Evolutionary conservation across 2,888 invertebrate species (phyloP).

Genomic region (Cistogaster globosa): DNA sequence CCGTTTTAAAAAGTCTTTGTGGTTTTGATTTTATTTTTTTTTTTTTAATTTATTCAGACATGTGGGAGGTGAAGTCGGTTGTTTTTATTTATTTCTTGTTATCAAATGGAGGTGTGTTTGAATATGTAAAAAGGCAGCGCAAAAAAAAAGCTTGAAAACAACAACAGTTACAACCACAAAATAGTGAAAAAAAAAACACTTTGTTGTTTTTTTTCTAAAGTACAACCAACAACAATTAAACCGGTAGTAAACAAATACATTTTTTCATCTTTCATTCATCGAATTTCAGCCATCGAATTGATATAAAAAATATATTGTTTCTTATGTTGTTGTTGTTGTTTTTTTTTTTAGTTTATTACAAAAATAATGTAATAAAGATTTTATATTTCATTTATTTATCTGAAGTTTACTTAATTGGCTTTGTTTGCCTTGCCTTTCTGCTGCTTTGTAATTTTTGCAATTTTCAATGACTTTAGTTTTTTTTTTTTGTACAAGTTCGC

Average conservation of each 20-base stretch:
- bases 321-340: background rate
- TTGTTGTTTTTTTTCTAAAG: constrained; percentile 7
- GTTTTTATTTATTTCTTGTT: background rate
- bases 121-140: constrained; percentile 27
- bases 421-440: constrained; percentile 20
- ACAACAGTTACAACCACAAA: constrained; percentile 44
- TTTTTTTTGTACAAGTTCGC: constrained; percentile 17
- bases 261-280: constrained; percentile 16
- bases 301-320: background rate
- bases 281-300: constrained; percentile 1
- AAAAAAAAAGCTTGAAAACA: background rate
- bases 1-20: constrained; percentile 53
- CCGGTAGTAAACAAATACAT: constrained; percentile 6
- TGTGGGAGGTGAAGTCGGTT: constrained; percentile 9
- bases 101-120: constrained; percentile 61
- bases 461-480: background rate
- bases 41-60: constrained; percentile 12
- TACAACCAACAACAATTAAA: constrained; percentile 7
- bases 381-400: constrained; percentile 28
- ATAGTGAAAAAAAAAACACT: constrained; percentile 18
- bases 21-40: constrained; percentile 16
- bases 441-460: background rate
- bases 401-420: constrained; percentile 5
- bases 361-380: constrained; percentile 29
- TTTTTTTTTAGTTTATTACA: background rate